Evolutionary conservation across 2,888 invertebrate species (phyloP).

Genomic region (Hyposoter dolosus): DNA sequence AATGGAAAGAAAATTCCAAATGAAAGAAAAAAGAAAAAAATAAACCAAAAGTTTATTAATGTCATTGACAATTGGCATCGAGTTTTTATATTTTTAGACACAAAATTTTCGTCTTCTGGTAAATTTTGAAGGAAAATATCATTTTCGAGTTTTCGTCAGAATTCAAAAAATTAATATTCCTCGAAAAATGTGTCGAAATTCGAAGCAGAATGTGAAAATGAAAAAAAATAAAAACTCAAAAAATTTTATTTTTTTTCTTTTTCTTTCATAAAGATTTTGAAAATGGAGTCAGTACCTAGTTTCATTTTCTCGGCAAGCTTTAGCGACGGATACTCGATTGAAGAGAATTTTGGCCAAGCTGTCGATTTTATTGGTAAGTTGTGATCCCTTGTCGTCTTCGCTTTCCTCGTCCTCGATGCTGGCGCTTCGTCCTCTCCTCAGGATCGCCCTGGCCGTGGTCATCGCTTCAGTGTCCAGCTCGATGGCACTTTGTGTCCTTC

Average conservation of each 20-base stretch:
- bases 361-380: conserved; percentile 90
- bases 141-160: neutral
- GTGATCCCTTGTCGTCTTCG: conserved; percentile 86
- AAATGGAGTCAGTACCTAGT: conserved; percentile 58
- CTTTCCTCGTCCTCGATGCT: conserved; percentile 89
- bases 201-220: too few species aligned
- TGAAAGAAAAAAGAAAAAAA: neutral
- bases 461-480: conserved; percentile 82
- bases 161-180: too few species aligned
- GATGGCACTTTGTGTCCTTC: conserved; percentile 83
- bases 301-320: conserved; percentile 79
- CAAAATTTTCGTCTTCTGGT: neutral
- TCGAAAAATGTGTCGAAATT: too few species aligned
- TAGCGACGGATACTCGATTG: conserved; percentile 82
- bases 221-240: neutral
- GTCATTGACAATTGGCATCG: neutral
- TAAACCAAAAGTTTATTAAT: neutral
- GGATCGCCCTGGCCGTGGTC: conserved; percentile 78
- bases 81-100: neutral
- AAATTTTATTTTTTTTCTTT: neutral
- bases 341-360: conserved; percentile 91
- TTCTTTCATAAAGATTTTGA: neutral
- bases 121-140: neutral
- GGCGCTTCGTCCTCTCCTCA: conserved; percentile 87
- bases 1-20: conserved; percentile 4